Percentiles rank a stretch among this genome's conserved stretches.
phyloP scores from a whole-genome alignment of 2,113 vertebrate genomes.

The Electrona antarctica region DNA sequence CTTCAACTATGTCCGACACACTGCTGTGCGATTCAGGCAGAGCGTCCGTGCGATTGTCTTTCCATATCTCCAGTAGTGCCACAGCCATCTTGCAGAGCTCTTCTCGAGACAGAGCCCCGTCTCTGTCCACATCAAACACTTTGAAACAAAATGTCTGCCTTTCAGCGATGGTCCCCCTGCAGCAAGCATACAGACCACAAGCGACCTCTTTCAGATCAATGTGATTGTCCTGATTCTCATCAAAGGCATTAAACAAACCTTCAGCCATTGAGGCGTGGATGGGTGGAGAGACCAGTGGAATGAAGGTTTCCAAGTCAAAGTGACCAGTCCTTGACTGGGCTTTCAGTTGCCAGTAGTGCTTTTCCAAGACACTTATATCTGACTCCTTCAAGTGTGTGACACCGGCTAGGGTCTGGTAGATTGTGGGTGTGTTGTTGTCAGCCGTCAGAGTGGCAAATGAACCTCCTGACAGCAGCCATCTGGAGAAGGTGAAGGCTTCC shows the following conservation, averaged over 20 bases:
- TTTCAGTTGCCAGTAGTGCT: constrained; percentile 97
- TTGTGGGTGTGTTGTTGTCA: constrained; percentile 97
- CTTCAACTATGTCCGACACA: constrained; percentile 88
- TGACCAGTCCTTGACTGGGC: constrained; percentile 96
- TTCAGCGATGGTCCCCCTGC: constrained; percentile 94
- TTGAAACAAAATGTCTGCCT: constrained; percentile 99
- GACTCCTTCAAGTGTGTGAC: constrained; percentile 99
- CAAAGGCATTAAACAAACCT: constrained; percentile 99
- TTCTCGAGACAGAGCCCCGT: constrained; percentile 88
- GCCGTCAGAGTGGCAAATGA: constrained; percentile 96
- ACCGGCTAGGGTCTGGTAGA: constrained; percentile 98
- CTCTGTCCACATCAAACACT: constrained; percentile 95
- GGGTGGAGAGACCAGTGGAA: constrained; percentile 93
- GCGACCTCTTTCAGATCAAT: constrained; percentile 99
- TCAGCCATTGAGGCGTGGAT: constrained; percentile 94
- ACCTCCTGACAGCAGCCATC: constrained; percentile 95
- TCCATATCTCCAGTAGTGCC: constrained; percentile 96
- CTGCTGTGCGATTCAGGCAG: constrained; percentile 86
- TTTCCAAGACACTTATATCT: constrained; percentile 97
- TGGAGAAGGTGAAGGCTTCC: constrained; percentile 95
- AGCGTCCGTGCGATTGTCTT: constrained; percentile 93
- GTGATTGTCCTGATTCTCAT: constrained; percentile 99
- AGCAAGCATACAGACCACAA: constrained; percentile 96
- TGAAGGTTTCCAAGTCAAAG: constrained; percentile 96
- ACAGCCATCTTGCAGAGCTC: constrained; percentile 94